Conservation (phyloP, 1,140 invertebrate genomes). For the Scaptomyza hsui region DNA sequence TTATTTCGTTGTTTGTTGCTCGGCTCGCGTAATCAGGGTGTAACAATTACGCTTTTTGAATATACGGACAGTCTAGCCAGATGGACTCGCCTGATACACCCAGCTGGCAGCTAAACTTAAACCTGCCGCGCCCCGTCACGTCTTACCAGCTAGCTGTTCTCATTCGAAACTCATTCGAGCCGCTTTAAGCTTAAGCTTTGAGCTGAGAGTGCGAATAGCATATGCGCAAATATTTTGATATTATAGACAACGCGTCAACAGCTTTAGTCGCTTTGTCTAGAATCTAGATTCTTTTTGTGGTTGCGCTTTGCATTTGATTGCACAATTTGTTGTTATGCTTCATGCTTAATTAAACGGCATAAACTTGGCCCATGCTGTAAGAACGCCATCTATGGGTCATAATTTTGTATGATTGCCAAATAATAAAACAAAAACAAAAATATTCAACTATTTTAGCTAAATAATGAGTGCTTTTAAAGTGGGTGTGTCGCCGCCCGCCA, state of each 20-base stretch:
- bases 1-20: slow-evolving; percentile 21
- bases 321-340: slow-evolving; percentile 39
- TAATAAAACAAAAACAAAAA: slow-evolving; percentile 17
- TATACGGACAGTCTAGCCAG: slow-evolving; percentile 42
- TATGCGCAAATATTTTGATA: slow-evolving; percentile 59
- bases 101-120: background rate
- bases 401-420: slow-evolving; percentile 33
- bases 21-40: slow-evolving; percentile 76
- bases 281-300: slow-evolving; percentile 66
- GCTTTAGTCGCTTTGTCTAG: slow-evolving; percentile 43
- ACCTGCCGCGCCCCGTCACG: slow-evolving; percentile 69
- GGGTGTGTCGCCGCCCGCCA: slow-evolving; percentile 29
- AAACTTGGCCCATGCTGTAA: slow-evolving; percentile 13
- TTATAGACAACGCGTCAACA: slow-evolving; percentile 37
- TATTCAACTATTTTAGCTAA: slow-evolving; percentile 18
- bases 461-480: slow-evolving; percentile 29
- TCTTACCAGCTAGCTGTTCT: slow-evolving; percentile 57
- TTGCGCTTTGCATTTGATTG: slow-evolving; percentile 64
- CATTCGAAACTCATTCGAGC: slow-evolving; percentile 29
- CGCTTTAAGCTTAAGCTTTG: background rate
- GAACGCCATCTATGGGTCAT: slow-evolving; percentile 39
- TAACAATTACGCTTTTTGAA: slow-evolving; percentile 77
- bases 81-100: slow-evolving; percentile 32
- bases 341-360: slow-evolving; percentile 71
- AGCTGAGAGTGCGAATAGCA: background rate